These are phyloP conservation scores for Channallabes apus DNA, from an alignment of 2,797 vertebrate genomes.

Conservation along the genomic window DNA sequence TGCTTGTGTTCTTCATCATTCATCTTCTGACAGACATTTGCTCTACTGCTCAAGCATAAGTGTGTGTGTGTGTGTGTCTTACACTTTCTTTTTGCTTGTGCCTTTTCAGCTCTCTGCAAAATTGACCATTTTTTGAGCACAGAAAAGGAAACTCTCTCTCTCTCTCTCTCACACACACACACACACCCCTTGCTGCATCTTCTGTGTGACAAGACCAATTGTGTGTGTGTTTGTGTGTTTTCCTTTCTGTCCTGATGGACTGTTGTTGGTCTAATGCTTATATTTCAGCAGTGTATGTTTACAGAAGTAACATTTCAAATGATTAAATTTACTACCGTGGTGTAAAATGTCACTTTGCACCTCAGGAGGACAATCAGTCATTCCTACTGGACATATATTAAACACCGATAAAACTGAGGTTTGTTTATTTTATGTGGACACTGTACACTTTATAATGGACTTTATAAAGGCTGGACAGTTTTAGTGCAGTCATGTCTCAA, in stretches of 20 bases:
- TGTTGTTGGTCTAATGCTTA: background rate
- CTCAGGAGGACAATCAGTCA: background rate
- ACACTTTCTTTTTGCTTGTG: constrained; percentile 3
- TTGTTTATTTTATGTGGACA: background rate
- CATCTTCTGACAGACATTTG: constrained; percentile 3
- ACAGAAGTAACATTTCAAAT: background rate
- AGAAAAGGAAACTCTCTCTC: no score
- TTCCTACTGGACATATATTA: background rate
- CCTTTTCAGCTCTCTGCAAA: background rate
- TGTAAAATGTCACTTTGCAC: background rate
- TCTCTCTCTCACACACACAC: background rate
- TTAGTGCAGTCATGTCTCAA: background rate
- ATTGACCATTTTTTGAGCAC: background rate
- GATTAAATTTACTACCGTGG: background rate
- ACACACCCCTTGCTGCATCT: background rate
- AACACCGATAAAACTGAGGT: background rate
- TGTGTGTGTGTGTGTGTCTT: background rate
- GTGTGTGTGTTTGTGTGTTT: background rate
- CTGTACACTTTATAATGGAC: background rate
- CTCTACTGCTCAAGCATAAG: constrained; percentile 1
- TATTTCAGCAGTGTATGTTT: background rate
- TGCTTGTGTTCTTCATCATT: constrained; percentile 2
- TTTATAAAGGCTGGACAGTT: background rate
- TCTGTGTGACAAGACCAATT: background rate
- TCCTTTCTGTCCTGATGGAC: no score